phyloP scores from a whole-genome alignment of 2,797 vertebrate species.

The Coluber constrictor region DNA sequence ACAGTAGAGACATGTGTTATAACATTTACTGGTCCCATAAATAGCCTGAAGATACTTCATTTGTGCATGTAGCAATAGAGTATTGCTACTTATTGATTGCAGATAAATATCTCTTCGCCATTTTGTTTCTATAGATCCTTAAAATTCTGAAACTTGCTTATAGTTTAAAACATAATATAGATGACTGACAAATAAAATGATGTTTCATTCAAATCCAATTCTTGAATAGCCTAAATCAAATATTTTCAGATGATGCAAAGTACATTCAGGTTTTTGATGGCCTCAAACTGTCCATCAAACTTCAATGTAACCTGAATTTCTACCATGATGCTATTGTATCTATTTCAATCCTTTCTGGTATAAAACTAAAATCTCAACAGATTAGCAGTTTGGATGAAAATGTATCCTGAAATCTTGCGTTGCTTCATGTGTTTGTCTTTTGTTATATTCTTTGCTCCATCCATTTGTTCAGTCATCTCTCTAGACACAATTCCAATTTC shows the following conservation, averaged over 20 bases:
- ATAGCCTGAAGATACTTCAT: neutral
- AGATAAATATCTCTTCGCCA: neutral
- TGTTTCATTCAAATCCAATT: neutral
- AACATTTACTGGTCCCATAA: neutral
- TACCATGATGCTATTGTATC: neutral
- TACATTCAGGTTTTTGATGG: neutral
- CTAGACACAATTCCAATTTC: neutral
- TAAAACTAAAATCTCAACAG: slow-evolving; percentile 10
- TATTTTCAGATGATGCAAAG: neutral
- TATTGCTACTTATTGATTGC: neutral
- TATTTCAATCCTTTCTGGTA: neutral
- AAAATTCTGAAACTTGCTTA: neutral
- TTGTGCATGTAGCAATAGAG: neutral
- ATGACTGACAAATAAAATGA: neutral
- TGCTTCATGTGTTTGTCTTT: neutral
- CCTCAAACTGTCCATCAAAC: neutral
- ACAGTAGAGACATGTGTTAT: neutral
- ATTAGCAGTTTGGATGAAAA: neutral
- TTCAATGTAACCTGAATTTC: neutral
- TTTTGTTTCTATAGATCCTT: neutral
- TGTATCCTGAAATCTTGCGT: neutral
- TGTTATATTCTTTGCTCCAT: neutral
- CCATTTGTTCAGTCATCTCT: slow-evolving; percentile 4
- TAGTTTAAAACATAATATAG: neutral
- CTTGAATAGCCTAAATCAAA: neutral